Evolutionary conservation across 2,113 vertebrate species (phyloP), one percentile per base, ranked within the genome.

Genomic region (Mesitornis unicolor): DNA sequence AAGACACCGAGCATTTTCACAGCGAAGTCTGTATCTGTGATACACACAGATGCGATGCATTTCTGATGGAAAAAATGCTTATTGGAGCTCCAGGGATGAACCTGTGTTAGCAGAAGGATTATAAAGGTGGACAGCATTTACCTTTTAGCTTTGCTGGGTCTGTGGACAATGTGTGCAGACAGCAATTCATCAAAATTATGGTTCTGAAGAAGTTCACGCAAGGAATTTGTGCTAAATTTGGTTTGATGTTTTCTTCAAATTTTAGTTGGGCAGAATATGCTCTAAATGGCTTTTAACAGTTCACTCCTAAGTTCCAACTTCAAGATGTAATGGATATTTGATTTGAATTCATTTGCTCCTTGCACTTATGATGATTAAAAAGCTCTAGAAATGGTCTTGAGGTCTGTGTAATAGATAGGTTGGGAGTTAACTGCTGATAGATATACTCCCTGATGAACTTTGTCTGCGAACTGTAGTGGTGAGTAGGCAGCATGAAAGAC

Each of bases 11-110:
- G 22, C 17, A 33, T 80, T 83, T 64, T 84, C 16, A 33, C 7
- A 6, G 73, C 29, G 3, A 20, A 80, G 36, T 42, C 63, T 54
- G 3, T 70, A 45, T 42, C 47, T 71, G 24, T 31, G 24, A 20
- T n/a, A 26, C 17, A 20, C 20, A 31, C 24, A 36, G 20, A 26
- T 54, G 38, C 0, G 0, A 8, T 48, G 31, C 14, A 29, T 87
- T 94, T 87, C 64, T 80, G 26, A 35, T 87, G 13, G 33, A 84
- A 86, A 83, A 83, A 38, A 20, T 64, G n/a, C 60, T 65, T 69
- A 35, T 45, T 51, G 50, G 17, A 60, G 50, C 48, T 94, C 36
- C 45, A 60, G 24, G 10, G 12, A 36, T 77, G 12, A 80, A 47
- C 15, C 11, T 53, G 77, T 73, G 48, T 64, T 73, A 64, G 57